Evolutionary conservation across 2,113 vertebrate genomes (phyloP).

Genomic region (Spheniscus mendiculus): DNA sequence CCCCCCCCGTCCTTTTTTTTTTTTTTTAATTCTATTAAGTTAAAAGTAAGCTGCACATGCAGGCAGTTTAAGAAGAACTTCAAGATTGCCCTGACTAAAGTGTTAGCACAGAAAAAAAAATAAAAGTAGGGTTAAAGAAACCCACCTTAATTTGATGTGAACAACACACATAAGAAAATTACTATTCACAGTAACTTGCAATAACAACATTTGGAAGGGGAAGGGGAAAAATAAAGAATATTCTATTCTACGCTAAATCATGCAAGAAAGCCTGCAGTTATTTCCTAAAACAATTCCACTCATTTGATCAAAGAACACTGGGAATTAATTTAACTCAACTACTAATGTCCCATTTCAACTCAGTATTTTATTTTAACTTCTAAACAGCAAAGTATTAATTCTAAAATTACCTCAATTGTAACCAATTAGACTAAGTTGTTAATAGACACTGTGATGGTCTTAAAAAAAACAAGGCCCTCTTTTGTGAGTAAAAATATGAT

Average conservation of each 20-base stretch:
- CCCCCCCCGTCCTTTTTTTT: fast-evolving
- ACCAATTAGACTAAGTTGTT: background rate
- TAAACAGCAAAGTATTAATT: background rate
- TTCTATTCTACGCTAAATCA: background rate
- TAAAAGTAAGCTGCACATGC: background rate
- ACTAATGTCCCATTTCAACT: background rate
- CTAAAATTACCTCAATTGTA: background rate
- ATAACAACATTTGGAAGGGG: fast-evolving
- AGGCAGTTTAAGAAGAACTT: background rate
- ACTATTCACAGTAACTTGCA: background rate
- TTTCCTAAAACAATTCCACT: background rate
- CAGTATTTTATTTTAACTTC: background rate
- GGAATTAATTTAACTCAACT: background rate
- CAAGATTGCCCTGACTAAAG: background rate
- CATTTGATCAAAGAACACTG: background rate
- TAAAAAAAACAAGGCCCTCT: background rate
- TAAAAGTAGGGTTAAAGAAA: background rate
- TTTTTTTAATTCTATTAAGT: background rate
- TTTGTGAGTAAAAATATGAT: background rate
- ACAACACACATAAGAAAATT: background rate
- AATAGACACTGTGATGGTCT: background rate
- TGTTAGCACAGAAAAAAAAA: background rate
- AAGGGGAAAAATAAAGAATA: background rate
- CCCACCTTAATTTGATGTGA: background rate
- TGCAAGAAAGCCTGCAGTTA: background rate